Percentiles rank a stretch among this genome's conserved stretches.
phyloP scores from a whole-genome alignment of 2,888 invertebrate species.

The Cerceris ruficornis region DNA sequence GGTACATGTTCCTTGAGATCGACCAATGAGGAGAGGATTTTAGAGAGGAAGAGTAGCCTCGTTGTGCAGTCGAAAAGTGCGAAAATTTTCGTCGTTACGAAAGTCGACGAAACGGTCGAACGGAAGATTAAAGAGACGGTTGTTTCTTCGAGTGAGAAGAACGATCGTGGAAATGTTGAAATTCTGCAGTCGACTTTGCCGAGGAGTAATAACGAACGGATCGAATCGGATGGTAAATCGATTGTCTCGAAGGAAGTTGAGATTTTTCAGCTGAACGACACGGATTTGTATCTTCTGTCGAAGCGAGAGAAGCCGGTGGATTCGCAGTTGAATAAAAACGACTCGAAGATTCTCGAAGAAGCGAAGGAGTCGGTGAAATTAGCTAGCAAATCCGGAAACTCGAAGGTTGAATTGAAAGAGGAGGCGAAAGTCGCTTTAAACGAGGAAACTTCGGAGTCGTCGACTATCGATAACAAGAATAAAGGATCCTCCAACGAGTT shows the following conservation, averaged over 20 bases:
- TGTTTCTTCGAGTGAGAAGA: background rate
- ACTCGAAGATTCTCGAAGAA: background rate
- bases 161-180: background rate
- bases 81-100: constrained; percentile 31
- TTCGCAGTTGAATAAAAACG: background rate
- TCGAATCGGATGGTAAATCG: background rate
- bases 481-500: background rate
- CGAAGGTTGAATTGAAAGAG: background rate
- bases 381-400: background rate
- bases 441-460: constrained; percentile 1
- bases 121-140: constrained; percentile 1
- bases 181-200: background rate
- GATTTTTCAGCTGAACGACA: constrained; percentile 1
- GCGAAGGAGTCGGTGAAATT: background rate
- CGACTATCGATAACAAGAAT: background rate
- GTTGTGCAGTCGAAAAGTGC: constrained; percentile 2
- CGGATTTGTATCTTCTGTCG: background rate
- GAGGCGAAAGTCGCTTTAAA: background rate
- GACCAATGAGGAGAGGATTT: background rate
- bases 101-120: constrained; percentile 24
- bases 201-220: background rate
- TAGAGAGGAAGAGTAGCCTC: background rate
- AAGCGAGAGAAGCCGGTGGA: background rate
- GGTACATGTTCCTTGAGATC: background rate
- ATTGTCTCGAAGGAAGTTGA: background rate